Percentiles rank a stretch among this genome's conserved stretches.
phyloP scores from a whole-genome alignment of 2,888 invertebrate species.

The Phasia obesa region DNA sequence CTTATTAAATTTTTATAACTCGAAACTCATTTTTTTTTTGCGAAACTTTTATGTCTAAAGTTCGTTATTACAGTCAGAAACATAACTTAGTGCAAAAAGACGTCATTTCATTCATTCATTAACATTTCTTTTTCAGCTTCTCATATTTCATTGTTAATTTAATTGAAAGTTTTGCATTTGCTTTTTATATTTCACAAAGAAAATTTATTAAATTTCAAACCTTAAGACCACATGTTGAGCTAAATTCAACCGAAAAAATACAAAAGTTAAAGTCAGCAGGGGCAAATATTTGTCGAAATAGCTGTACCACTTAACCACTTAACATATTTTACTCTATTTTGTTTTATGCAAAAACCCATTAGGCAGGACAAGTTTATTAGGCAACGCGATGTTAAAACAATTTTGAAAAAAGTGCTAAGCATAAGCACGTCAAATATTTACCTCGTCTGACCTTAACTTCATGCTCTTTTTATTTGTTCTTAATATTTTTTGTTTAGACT shows the following conservation, averaged over 20 bases:
- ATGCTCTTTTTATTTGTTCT: background rate
- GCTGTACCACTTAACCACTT: too few relatives aligned
- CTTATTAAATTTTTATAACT: too few relatives aligned
- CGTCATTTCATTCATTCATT: background rate
- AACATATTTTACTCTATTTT: too few relatives aligned
- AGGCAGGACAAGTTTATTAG: too few relatives aligned
- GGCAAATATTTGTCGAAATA: too few relatives aligned
- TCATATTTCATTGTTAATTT: conserved; percentile 55
- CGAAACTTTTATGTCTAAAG: background rate
- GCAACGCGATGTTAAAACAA: too few relatives aligned
- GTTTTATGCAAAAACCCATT: too few relatives aligned
- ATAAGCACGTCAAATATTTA: too few relatives aligned
- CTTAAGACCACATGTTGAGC: conserved; percentile 63
- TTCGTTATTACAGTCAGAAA: background rate
- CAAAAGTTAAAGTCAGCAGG: too few relatives aligned
- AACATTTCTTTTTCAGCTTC: conserved; percentile 7
- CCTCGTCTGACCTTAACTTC: background rate
- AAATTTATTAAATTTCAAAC: conserved; percentile 59
- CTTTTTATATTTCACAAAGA: conserved; percentile 38
- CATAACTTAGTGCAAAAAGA: background rate
- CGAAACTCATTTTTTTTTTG: too few relatives aligned
- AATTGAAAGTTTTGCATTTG: conserved; percentile 34
- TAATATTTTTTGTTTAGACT: conserved; percentile 53
- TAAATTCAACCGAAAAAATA: conserved; percentile 38
- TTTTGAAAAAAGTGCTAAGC: too few relatives aligned